Evolutionary conservation across 2,113 vertebrate species (phyloP).

Genomic region (Amblyornis subalaris): DNA sequence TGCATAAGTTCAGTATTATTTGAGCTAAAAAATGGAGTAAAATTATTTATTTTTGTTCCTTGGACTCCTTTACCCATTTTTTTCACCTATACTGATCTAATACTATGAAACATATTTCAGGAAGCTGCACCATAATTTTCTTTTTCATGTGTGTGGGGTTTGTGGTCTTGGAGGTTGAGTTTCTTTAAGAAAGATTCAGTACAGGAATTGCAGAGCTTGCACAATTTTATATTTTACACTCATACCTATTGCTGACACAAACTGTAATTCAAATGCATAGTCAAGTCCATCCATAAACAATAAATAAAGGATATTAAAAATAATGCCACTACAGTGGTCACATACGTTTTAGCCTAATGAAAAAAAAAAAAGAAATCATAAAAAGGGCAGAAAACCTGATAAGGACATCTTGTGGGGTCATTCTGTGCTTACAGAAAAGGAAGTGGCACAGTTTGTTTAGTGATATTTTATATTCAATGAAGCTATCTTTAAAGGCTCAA

Average conservation of each 20-base stretch:
- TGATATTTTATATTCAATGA: neutral
- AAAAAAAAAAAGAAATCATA: neutral
- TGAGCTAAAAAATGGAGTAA: neutral
- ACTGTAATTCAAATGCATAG: neutral
- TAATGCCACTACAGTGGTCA: neutral
- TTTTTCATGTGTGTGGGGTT: neutral
- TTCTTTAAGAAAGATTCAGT: neutral
- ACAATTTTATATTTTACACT: neutral
- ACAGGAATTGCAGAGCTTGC: neutral
- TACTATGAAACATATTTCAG: neutral
- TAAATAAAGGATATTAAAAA: constrained; percentile 8
- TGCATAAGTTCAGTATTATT: neutral
- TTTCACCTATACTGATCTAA: neutral
- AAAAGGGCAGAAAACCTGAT: neutral
- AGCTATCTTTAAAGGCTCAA: neutral
- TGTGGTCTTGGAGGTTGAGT: neutral
- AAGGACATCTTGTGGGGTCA: neutral
- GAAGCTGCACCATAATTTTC: neutral
- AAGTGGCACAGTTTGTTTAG: neutral
- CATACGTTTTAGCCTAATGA: neutral
- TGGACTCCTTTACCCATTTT: neutral
- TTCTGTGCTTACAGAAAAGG: neutral
- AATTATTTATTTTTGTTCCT: neutral
- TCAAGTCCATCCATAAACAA: neutral
- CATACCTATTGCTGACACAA: neutral